phyloP scores from a whole-genome alignment of 2,113 vertebrate genomes.

The Guaruba guarouba region DNA sequence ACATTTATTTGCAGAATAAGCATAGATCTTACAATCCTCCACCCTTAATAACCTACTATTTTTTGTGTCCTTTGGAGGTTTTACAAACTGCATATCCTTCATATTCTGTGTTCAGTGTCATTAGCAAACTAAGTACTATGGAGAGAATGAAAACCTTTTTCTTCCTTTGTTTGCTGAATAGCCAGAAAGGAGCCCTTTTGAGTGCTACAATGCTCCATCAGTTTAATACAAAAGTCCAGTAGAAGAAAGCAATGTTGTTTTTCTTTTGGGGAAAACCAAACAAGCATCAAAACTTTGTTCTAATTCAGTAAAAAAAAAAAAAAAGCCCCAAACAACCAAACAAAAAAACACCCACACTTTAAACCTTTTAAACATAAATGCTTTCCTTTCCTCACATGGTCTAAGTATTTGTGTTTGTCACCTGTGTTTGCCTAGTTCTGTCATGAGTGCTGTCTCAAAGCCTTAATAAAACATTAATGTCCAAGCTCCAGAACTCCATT shows the following conservation, averaged over 20 bases:
- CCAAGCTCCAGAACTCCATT: neutral
- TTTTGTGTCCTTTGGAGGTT: neutral
- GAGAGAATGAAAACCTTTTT: neutral
- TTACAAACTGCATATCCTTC: neutral
- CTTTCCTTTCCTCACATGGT: neutral
- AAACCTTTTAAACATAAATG: neutral
- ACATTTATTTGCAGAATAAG: neutral
- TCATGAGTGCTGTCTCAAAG: neutral
- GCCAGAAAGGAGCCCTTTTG: neutral
- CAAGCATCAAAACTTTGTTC: neutral
- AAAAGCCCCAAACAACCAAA: neutral
- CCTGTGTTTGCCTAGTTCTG: conserved; percentile 28
- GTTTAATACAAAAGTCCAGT: neutral
- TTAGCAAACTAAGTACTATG: neutral
- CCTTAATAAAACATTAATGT: conserved; percentile 22
- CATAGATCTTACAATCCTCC: neutral
- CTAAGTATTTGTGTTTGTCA: conserved; percentile 8
- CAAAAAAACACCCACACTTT: neutral
- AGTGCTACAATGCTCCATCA: neutral
- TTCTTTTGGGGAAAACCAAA: neutral
- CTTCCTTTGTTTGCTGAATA: neutral
- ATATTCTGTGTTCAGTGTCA: neutral
- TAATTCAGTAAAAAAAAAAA: neutral
- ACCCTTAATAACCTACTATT: neutral
- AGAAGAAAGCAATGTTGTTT: neutral